A percentile compares a stretch with the other conserved stretches of the same genome.
Evolutionary conservation across 2,113 vertebrate genomes (phyloP).

Genomic region (Vimba vimba): DNA sequence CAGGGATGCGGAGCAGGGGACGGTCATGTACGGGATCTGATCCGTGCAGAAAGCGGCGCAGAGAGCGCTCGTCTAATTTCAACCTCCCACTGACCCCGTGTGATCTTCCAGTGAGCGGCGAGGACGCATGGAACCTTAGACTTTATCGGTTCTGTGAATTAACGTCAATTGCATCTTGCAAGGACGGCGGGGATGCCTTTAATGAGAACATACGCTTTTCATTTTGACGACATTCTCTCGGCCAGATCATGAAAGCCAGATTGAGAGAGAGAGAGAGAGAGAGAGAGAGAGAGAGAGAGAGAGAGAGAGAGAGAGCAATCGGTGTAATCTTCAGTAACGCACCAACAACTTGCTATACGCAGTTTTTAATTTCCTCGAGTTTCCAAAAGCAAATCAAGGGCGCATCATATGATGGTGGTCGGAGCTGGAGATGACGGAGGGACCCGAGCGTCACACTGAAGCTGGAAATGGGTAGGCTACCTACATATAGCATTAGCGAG

Average conservation of each 20-base stretch:
- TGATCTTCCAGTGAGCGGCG: constrained; percentile 67
- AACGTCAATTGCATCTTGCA: constrained; percentile 68
- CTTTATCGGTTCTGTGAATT: constrained; percentile 70
- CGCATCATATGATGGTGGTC: constrained; percentile 31
- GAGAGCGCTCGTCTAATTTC: constrained; percentile 62
- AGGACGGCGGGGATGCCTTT: constrained; percentile 60
- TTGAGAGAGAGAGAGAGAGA: constrained; percentile 19
- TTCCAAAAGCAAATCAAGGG: constrained; percentile 52
- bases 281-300: background rate
- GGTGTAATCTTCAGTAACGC: constrained; percentile 41
- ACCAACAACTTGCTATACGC: constrained; percentile 31
- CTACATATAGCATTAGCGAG: too few relatives aligned
- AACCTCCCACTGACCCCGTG: constrained; percentile 73
- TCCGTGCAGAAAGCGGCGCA: constrained; percentile 64
- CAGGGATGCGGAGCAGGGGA: constrained; percentile 31
- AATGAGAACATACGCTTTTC: constrained; percentile 72
- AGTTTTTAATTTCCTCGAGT: constrained; percentile 49
- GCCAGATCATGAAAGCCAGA: constrained; percentile 56
- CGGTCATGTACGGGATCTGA: constrained; percentile 48
- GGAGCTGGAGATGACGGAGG: constrained; percentile 4
- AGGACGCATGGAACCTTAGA: constrained; percentile 62
- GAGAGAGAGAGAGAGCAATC: background rate
- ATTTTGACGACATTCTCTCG: constrained; percentile 65
- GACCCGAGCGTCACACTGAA: constrained; percentile 20
- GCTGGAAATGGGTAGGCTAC: background rate